phyloP scores from a whole-genome alignment of 2,113 vertebrate genomes.

The Syngnathus typhle region DNA sequence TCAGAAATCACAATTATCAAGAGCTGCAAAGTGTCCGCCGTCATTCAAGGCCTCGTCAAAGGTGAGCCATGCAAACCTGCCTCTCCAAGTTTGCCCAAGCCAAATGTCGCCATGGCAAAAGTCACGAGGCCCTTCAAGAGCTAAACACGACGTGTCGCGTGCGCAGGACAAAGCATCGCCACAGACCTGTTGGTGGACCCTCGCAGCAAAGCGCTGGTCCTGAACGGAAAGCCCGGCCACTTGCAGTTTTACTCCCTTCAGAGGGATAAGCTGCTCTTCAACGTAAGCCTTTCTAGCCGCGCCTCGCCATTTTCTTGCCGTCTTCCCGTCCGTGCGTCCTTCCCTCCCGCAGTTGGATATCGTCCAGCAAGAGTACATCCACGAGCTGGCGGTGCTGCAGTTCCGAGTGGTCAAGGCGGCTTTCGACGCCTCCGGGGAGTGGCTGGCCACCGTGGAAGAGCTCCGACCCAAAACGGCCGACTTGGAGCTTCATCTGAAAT shows the following conservation, averaged over 20 bases:
- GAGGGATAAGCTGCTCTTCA: slow-evolving; percentile 87
- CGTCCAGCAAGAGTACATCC: slow-evolving; percentile 87
- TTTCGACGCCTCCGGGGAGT: slow-evolving; percentile 71
- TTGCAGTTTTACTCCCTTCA: slow-evolving; percentile 93
- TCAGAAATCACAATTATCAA: slow-evolving; percentile 85
- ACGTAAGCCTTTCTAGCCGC: slow-evolving; percentile 70
- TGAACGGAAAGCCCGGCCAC: slow-evolving; percentile 95
- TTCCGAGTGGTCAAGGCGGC: slow-evolving; percentile 79
- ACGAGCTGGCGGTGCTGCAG: slow-evolving; percentile 78
- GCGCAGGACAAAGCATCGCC: slow-evolving; percentile 71
- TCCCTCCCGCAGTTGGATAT: slow-evolving; percentile 80
- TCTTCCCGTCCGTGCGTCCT: not conserved
- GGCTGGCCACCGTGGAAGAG: slow-evolving; percentile 92
- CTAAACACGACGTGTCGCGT: not conserved
- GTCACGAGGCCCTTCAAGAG: too few relatives aligned
- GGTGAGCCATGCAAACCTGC: slow-evolving; percentile 64
- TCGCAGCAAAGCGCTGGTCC: slow-evolving; percentile 85
- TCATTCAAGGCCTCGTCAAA: slow-evolving; percentile 92
- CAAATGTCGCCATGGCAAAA: too few relatives aligned
- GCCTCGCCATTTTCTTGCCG: not conserved
- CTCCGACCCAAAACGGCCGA: slow-evolving; percentile 67
- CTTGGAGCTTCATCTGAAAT: slow-evolving; percentile 81
- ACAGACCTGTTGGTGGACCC: slow-evolving; percentile 87
- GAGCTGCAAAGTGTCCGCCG: slow-evolving; percentile 75
- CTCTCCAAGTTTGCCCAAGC: not conserved